These are phyloP conservation scores for Sesia apiformis DNA, from an alignment of 2,888 invertebrate species.

Conservation along the genomic window DNA sequence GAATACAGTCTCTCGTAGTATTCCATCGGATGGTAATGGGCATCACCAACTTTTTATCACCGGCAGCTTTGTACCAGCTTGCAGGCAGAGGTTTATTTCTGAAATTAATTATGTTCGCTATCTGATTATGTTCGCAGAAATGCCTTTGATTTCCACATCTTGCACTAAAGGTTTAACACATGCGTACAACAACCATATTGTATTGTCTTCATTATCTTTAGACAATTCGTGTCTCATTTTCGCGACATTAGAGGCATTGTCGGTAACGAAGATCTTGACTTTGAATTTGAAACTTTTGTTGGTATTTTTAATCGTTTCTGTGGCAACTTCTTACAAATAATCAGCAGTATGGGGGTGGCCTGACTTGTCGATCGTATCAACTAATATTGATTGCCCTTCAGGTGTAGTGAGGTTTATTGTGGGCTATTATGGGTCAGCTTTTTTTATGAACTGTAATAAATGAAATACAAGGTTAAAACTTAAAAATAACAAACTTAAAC, in stretches of 20 bases:
- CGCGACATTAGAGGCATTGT: conserved; percentile 3
- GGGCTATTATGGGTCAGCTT: too few relatives aligned
- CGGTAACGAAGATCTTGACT: conserved; percentile 5
- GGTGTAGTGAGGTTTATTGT: not conserved
- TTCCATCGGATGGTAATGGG: conserved; percentile 12
- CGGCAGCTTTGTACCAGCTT: conserved; percentile 8
- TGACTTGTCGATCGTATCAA: not conserved
- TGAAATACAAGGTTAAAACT: too few relatives aligned
- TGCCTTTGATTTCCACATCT: conserved; percentile 12
- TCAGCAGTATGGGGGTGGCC: not conserved
- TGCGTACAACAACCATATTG: conserved; percentile 6
- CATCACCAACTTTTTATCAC: conserved; percentile 10
- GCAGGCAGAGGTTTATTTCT: conserved; percentile 13
- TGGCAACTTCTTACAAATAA: not conserved
- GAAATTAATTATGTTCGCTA: conserved; percentile 14
- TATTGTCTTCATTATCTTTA: conserved; percentile 2
- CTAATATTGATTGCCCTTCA: not conserved
- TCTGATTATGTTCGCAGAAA: conserved; percentile 7
- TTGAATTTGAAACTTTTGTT: not conserved
- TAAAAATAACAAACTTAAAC: too few relatives aligned
- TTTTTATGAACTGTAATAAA: too few relatives aligned
- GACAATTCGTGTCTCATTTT: conserved; percentile 3
- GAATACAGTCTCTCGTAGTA: conserved; percentile 6
- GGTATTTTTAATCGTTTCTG: not conserved
- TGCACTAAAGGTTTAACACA: conserved; percentile 10